Evolutionary conservation across 1,140 invertebrate species (phyloP).

Genomic region (Muscidifurax raptorellus): DNA sequence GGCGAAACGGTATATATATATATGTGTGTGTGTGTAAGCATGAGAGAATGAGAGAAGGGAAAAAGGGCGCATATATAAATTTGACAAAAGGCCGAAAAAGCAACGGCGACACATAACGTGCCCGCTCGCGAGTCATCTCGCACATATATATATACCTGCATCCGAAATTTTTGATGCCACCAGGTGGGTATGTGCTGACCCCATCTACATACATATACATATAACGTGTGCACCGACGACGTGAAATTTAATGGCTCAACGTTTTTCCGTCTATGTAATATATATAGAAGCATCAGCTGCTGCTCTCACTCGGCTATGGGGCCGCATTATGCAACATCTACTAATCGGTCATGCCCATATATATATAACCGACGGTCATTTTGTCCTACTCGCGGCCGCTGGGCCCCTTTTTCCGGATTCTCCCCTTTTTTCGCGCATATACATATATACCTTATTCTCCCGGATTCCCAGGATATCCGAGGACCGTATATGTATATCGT

Average conservation of each 20-base stretch:
- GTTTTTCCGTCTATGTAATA: constrained; percentile 4
- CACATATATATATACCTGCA: constrained; percentile 30
- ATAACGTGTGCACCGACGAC: neutral
- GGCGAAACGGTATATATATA: neutral
- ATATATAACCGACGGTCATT: constrained; percentile 23
- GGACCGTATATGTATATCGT: neutral
- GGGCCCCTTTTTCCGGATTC: constrained; percentile 28
- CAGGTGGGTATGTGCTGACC: constrained; percentile 15
- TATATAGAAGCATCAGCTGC: neutral
- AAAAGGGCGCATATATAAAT: neutral
- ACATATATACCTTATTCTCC: no score
- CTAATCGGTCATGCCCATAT: constrained; percentile 28
- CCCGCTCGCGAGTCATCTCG: constrained; percentile 19
- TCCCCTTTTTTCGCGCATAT: neutral
- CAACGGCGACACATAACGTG: neutral
- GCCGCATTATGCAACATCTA: constrained; percentile 36
- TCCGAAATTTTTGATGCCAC: constrained; percentile 37
- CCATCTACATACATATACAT: neutral
- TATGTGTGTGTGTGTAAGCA: neutral
- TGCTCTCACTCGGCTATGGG: neutral
- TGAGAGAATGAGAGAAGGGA: neutral
- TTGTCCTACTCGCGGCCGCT: neutral
- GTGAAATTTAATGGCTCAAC: constrained; percentile 15
- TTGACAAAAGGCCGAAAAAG: constrained; percentile 36
- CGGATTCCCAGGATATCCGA: constrained; percentile 25